These are phyloP conservation scores for Nothoprocta pentlandii DNA, from an alignment of 2,113 vertebrate genomes.

Conservation along the genomic window DNA sequence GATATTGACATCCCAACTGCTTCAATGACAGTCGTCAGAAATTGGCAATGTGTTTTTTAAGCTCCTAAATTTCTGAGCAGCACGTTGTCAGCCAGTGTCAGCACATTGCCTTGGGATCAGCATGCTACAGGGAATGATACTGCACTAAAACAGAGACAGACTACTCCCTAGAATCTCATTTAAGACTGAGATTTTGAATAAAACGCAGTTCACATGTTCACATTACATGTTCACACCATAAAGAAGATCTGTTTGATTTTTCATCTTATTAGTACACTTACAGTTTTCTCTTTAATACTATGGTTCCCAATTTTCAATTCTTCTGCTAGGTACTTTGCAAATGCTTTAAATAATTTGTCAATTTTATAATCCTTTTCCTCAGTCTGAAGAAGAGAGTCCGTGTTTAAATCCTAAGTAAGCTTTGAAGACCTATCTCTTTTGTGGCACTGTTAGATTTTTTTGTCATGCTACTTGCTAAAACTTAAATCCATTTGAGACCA, in stretches of 20 bases:
- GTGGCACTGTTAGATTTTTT: not conserved
- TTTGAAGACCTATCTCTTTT: not conserved
- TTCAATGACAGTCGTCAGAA: not conserved
- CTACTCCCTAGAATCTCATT: not conserved
- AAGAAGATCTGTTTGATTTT: not conserved
- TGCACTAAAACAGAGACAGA: not conserved
- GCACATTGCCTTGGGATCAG: not conserved
- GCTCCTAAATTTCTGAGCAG: not conserved
- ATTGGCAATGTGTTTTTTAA: not conserved
- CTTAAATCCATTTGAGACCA: not conserved
- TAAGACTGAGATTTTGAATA: not conserved
- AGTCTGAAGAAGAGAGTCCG: not conserved
- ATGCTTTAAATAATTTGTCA: not conserved
- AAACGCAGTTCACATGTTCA: not conserved
- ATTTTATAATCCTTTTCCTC: not conserved
- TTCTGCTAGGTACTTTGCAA: not conserved
- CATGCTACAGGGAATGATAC: not conserved
- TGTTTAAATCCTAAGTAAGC: not conserved
- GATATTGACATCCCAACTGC: not conserved
- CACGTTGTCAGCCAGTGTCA: not conserved
- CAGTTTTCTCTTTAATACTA: not conserved
- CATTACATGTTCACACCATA: not conserved
- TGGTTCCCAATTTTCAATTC: not conserved
- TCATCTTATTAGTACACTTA: not conserved
- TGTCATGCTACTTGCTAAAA: not conserved